These are phyloP conservation scores for Villa cingulata DNA, from an alignment of 2,888 invertebrate genomes.

Conservation along the genomic window DNA sequence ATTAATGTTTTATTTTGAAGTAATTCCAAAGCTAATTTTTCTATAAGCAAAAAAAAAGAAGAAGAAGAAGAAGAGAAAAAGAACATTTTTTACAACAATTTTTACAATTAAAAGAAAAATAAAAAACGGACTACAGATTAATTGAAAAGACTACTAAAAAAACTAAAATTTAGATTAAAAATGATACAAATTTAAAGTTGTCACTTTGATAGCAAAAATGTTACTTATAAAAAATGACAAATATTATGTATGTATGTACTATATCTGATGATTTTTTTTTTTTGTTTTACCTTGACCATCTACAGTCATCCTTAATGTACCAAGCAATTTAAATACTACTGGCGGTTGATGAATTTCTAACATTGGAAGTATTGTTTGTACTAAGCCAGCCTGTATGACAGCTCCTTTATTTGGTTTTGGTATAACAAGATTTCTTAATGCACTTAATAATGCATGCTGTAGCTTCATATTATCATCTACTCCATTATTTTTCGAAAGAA, in stretches of 20 bases:
- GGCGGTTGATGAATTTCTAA: conserved; percentile 54
- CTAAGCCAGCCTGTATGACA: conserved; percentile 57
- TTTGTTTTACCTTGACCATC: conserved; percentile 80
- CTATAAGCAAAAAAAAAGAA: too few species aligned
- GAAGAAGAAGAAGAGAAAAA: too few species aligned
- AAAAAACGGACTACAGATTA: too few species aligned
- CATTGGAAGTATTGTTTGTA: conserved; percentile 60
- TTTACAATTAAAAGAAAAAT: too few species aligned
- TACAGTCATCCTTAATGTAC: conserved; percentile 72
- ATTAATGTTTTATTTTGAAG: conserved; percentile 50
- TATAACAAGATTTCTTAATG: conserved; percentile 63
- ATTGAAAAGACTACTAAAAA: too few species aligned
- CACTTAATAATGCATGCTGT: conserved; percentile 43
- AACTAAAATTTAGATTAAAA: too few species aligned
- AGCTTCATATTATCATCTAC: conserved; percentile 45
- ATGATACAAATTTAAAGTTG: too few species aligned
- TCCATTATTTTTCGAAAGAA: conserved; percentile 43
- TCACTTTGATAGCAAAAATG: too few species aligned
- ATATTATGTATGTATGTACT: too few species aligned
- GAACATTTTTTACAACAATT: too few species aligned
- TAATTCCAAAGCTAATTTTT: conserved; percentile 53
- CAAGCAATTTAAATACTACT: conserved; percentile 75
- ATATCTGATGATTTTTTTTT: too few species aligned
- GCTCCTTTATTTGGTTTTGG: conserved; percentile 59
- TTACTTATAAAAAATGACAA: too few species aligned